Percentiles rank a stretch among this genome's conserved stretches.
phyloP scores from a whole-genome alignment of 2,888 invertebrate genomes.

The Caenorhabditis zanzibari region DNA sequence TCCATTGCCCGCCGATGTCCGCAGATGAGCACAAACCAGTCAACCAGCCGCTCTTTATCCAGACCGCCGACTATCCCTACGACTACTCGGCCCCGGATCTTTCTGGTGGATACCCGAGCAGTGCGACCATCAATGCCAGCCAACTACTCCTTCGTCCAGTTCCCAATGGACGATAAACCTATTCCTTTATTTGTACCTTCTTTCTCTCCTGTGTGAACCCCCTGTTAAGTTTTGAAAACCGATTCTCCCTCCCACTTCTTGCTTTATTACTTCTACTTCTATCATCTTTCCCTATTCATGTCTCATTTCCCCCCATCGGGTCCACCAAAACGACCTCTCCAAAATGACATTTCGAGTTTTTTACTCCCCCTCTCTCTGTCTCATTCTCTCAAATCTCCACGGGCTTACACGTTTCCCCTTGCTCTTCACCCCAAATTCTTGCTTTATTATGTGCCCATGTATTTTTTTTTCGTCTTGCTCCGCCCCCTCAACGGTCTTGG shows the following conservation, averaged over 20 bases:
- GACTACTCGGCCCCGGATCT: conserved; percentile 24
- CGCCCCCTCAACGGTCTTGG: conserved; percentile 13
- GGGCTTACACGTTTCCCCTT: not conserved
- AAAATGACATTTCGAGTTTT: conserved; percentile 29
- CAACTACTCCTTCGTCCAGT: conserved; percentile 60
- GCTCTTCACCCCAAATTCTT: conserved; percentile 1
- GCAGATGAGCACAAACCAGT: conserved; percentile 53
- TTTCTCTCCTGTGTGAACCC: conserved; percentile 15
- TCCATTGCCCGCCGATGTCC: conserved; percentile 33
- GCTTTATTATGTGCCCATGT: conserved; percentile 20
- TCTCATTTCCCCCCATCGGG: conserved; percentile 24
- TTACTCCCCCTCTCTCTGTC: not conserved
- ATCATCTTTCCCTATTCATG: conserved; percentile 19
- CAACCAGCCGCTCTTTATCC: conserved; percentile 61
- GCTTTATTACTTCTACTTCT: conserved; percentile 12
- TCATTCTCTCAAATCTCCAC: conserved; percentile 11
- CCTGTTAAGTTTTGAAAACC: conserved; percentile 27
- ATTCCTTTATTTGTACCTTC: not conserved
- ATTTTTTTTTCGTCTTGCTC: conserved; percentile 8
- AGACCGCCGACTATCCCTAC: conserved; percentile 55
- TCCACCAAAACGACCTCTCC: conserved; percentile 41
- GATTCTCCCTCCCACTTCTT: not conserved
- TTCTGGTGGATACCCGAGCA: conserved; percentile 52
- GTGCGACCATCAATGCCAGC: conserved; percentile 51
- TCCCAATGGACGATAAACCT: conserved; percentile 33